Evolutionary conservation across 2,113 vertebrate species (phyloP), one percentile per base, ranked within the genome.

Genomic region (Strix aluco): DNA sequence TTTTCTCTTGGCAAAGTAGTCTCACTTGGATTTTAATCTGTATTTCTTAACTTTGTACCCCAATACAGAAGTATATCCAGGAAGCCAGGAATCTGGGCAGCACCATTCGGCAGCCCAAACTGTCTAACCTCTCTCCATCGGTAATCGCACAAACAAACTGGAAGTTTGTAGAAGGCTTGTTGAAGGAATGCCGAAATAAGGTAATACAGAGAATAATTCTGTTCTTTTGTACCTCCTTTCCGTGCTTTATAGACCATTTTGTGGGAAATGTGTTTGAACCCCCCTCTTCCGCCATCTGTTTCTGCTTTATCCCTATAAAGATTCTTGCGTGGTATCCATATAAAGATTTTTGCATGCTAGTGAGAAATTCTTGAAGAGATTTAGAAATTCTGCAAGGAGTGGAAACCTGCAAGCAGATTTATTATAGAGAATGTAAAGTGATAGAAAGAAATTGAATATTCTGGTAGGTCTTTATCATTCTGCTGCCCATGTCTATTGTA

Each of bases 71-170:
- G 47, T 99, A 99, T 97, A 99, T 99, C 95, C 99, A 99, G 94
- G 99, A 99, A 97, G 99, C 99, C 93, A 98, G 99, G 90, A 99
- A 99, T 94, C 97, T 99, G 96, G 99, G 99, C 72, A 99, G 99
- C n/a, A 99, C 99, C 61, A 99, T 99, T 92, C 98, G 99, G 46
- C 99, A 99, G 96, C 99, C 99, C 91, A 99, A 99, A 74, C 97
- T 99, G 44, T 99, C 99, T 84, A 99, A 99, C 97, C 98, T 99
- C 29, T 99, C 99, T 4, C 99, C 99, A 2, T 99, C 99, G 3
- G 99, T 99, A 88, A 99, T 99, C 70, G 99, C 99, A 58, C 99
- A 99, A 93, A 99, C 99, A n/a, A 99, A 99, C 97, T 99, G 99
- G 99, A 99, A 99, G 91, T 99, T 99, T 98, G 99, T 99, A 26